Conservation (phyloP, 2,797 vertebrate genomes). For the Alcedo quadribrachys region DNA sequence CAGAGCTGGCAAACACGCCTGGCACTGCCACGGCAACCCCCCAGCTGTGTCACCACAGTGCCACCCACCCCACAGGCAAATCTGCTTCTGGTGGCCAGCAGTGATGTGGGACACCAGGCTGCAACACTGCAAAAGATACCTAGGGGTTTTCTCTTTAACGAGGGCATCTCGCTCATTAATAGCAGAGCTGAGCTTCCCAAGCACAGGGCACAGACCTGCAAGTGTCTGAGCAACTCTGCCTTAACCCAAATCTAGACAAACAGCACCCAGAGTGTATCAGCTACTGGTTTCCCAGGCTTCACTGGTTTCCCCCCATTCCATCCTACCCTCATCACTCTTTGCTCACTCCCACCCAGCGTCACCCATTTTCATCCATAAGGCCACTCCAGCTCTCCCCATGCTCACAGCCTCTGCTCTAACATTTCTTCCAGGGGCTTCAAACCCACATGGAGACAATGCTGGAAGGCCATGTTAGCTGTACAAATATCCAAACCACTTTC, state of each 20-base stretch:
- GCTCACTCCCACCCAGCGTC: background rate
- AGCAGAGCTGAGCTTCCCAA: background rate
- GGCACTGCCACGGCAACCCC: background rate
- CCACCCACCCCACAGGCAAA: background rate
- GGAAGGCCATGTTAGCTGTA: background rate
- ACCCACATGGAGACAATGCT: background rate
- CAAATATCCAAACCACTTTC: background rate
- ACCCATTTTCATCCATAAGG: background rate
- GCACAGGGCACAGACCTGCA: background rate
- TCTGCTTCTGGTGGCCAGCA: fast-evolving
- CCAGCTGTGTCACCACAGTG: background rate
- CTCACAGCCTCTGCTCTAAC: fast-evolving
- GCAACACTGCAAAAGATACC: background rate
- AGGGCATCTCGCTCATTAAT: background rate
- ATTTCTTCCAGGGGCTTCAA: background rate
- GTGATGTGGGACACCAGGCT: background rate
- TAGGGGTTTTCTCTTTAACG: background rate
- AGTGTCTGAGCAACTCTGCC: background rate
- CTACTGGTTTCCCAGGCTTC: background rate
- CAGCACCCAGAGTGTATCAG: background rate
- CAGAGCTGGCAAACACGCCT: background rate
- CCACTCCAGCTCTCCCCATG: background rate
- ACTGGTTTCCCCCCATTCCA: background rate
- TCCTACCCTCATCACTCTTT: background rate
- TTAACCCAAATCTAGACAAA: background rate